Evolutionary conservation across 2,888 invertebrate species (phyloP).

Genomic region (Aquatica leii): DNA sequence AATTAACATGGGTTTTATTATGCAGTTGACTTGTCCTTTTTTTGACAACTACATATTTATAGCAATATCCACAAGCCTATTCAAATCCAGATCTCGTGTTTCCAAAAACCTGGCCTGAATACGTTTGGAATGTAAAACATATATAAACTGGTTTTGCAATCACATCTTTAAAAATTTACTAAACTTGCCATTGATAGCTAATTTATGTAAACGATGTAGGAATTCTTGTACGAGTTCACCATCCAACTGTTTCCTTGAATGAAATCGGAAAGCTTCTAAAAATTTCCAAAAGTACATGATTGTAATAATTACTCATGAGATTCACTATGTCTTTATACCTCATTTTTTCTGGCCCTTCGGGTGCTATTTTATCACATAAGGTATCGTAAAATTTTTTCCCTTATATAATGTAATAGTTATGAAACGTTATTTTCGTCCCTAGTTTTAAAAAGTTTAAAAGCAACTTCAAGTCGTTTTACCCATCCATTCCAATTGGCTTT

Average conservation of each 20-base stretch:
- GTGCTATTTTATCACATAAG: background rate
- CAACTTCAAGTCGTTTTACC: background rate
- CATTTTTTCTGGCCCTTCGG: background rate
- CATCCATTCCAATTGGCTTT: background rate
- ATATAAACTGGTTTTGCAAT: background rate
- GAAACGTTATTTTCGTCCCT: background rate
- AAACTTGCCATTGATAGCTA: constrained; percentile 11
- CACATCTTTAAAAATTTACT: background rate
- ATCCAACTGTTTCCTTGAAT: background rate
- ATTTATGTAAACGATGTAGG: background rate
- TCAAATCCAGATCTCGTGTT: no score
- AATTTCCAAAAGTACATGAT: constrained; percentile 10
- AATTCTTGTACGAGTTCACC: background rate
- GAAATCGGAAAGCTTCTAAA: constrained; percentile 1
- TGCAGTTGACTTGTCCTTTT: no score
- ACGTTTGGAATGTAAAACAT: no score
- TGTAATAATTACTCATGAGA: constrained; percentile 4
- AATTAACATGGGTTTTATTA: no score
- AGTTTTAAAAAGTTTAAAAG: background rate
- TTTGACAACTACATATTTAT: no score
- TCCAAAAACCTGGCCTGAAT: no score
- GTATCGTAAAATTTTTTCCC: background rate
- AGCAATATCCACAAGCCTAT: no score
- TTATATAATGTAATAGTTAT: background rate
- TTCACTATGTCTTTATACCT: background rate